Evolutionary conservation across 2,888 invertebrate species (phyloP), one percentile per base, ranked within the genome.

Genomic region (Epinotia brunnichana): DNA sequence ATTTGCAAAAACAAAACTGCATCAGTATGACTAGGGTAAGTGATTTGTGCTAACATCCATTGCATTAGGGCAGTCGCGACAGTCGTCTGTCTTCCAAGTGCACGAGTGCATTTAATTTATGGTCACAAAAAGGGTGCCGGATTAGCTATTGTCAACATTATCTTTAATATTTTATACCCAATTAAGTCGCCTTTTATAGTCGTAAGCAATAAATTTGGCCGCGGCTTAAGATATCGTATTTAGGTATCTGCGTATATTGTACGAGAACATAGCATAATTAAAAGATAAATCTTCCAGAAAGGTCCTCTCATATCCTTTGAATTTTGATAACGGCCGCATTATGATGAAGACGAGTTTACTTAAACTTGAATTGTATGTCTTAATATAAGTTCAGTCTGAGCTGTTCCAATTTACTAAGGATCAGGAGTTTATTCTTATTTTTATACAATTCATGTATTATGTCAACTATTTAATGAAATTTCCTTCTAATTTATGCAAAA

Each of bases 161-260:
- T 90, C 89, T 92, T 92, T 85, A 87, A 90, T 87, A 88, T 90
- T 91, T 84, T 88, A 89, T 85, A 86, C 83, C 76, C 83, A 88
- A 89, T 90, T 88, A 87, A 89, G 82, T 80, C 77, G 69, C 75
- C 74, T 86, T 88, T 89, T 85, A 85, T 87, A 85, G 85, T 80
- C 74, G 75, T 69, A 48, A 60, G 81, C 82, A 77, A 89, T 91
- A 89, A 91, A 91, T 90, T 89, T 83, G 76, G 74, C 79, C 78
- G 74, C 78, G 76, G 77, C 77, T 73, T 76, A 82, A 83, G 83
- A 82, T 84, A 84, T 83, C 80, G 78, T 75, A 68, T 76, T 80
- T 76, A 72, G 79, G 79, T 80, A 79, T 79, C 61, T 60, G 67
- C 60, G 69, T 64, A 70, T 57, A 69, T 66, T 53, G 69, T 66